Percentiles rank a stretch among this genome's conserved stretches.
Evolutionary conservation across 2,888 invertebrate genomes (phyloP).

Genomic region (Tinea pellionella): DNA sequence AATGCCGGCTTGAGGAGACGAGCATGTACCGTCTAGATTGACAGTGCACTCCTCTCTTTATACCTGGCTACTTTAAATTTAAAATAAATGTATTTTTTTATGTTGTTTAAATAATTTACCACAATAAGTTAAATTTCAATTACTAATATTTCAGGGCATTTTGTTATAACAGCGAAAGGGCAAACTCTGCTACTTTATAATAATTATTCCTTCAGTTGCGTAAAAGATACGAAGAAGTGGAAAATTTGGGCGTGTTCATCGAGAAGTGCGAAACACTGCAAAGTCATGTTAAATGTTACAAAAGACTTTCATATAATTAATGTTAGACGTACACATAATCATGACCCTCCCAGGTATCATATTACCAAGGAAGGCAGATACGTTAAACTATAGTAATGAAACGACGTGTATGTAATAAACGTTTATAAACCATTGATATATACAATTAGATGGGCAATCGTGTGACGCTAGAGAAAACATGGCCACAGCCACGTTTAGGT

Average conservation of each 20-base stretch:
- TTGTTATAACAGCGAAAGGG: not conserved
- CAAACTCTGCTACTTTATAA: not conserved
- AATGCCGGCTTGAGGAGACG: no score
- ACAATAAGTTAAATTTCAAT: no score
- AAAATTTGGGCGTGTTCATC: not conserved
- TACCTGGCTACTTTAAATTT: no score
- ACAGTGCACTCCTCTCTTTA: no score
- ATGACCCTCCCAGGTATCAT: not conserved
- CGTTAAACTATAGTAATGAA: not conserved
- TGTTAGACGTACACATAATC: not conserved
- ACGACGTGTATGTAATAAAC: no score
- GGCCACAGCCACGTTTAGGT: no score
- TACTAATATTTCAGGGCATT: not conserved
- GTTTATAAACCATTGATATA: no score
- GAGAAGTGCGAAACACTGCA: not conserved
- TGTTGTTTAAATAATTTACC: no score
- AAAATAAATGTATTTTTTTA: no score
- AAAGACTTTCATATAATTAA: not conserved
- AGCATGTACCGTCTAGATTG: no score
- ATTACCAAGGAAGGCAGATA: not conserved
- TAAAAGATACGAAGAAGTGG: not conserved
- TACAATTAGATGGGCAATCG: no score
- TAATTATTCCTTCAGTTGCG: not conserved
- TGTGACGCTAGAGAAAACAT: no score
- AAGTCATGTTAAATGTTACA: not conserved